Percentiles rank a stretch among this genome's conserved stretches.
Conservation (phyloP, 2,888 invertebrate species). For the Pseudococcus viburni region DNA sequence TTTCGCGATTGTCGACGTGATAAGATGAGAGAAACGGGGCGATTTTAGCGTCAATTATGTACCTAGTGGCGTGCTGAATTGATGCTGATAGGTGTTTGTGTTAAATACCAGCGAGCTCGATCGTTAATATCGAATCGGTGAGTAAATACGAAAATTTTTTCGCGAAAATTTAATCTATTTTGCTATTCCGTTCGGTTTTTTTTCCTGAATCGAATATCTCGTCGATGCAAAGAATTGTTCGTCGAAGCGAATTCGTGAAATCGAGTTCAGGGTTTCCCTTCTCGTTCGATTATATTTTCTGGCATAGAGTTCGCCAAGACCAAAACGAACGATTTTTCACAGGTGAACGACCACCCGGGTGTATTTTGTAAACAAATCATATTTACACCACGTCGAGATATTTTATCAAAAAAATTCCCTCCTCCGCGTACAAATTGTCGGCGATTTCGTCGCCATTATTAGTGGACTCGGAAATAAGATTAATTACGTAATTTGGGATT, state of each 20-base stretch:
- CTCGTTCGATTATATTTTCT: neutral
- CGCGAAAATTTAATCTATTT: neutral
- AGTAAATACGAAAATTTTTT: neutral
- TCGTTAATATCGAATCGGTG: neutral
- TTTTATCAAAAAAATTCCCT: neutral
- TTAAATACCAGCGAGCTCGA: neutral
- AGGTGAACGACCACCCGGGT: slow-evolving; percentile 15
- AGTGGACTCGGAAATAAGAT: neutral
- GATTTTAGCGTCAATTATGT: slow-evolving; percentile 20
- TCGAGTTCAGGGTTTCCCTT: neutral
- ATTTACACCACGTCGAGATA: neutral
- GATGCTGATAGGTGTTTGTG: neutral
- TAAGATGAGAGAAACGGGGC: neutral
- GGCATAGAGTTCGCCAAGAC: neutral
- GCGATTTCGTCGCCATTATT: no score
- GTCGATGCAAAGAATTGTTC: neutral
- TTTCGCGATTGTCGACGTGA: slow-evolving; percentile 5
- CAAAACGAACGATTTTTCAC: slow-evolving; percentile 17
- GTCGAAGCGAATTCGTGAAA: neutral
- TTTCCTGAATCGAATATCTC: neutral
- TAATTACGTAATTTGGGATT: neutral
- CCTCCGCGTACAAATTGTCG: neutral
- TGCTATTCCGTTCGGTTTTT: neutral
- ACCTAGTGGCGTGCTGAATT: neutral
- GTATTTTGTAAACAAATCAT: slow-evolving; percentile 20